Evolutionary conservation across 1,140 invertebrate genomes (phyloP).

Genomic region (Drosophila cardini): DNA sequence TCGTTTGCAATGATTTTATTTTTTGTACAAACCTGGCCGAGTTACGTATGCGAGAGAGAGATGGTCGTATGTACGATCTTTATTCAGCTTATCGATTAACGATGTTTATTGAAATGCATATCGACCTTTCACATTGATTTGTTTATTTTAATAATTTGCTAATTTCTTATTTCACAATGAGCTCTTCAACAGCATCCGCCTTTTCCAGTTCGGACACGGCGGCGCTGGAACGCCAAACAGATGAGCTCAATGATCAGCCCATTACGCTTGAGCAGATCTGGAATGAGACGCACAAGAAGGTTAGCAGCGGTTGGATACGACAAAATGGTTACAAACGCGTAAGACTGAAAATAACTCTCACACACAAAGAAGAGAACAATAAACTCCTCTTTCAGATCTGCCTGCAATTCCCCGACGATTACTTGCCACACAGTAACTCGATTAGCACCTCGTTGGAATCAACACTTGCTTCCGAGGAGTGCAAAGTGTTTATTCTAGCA

Average conservation of each 20-base stretch:
- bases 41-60: neutral
- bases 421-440: slow-evolving; percentile 89
- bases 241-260: slow-evolving; percentile 32
- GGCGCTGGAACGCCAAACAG: slow-evolving; percentile 66
- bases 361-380: slow-evolving; percentile 13
- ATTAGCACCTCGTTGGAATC: slow-evolving; percentile 88
- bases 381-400: slow-evolving; percentile 88
- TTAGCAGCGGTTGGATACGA: slow-evolving; percentile 89
- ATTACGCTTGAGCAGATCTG: slow-evolving; percentile 72
- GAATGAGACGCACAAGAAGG: slow-evolving; percentile 85
- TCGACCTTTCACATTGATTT: slow-evolving; percentile 33
- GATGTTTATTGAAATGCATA: neutral
- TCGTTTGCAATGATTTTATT: neutral
- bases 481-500: slow-evolving; percentile 93
- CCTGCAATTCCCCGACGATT: slow-evolving; percentile 95
- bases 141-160: slow-evolving; percentile 52
- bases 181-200: slow-evolving; percentile 58
- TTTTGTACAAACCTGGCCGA: neutral
- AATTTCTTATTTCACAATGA: slow-evolving; percentile 44
- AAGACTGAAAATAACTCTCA: slow-evolving; percentile 19
- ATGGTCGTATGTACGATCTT: neutral
- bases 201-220: slow-evolving; percentile 75
- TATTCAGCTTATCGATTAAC: neutral
- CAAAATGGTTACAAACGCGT: slow-evolving; percentile 88
- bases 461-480: slow-evolving; percentile 40